Evolutionary conservation across 1,140 invertebrate species (phyloP).

Genomic region (Drosophila athabasca): DNA sequence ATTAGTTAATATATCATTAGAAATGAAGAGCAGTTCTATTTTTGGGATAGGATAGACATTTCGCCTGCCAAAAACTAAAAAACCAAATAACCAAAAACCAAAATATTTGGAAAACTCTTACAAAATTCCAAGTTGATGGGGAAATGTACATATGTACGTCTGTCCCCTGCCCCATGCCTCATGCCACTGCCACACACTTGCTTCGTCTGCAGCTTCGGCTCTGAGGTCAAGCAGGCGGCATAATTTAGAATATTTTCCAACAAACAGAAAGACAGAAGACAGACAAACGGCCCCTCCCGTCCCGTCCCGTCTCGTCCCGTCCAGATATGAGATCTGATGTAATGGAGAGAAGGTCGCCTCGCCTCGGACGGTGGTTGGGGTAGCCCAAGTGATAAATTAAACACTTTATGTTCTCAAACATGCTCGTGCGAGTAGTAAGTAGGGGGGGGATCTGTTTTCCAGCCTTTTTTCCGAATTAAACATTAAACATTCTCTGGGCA

Average conservation of each 20-base stretch:
- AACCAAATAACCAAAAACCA: slow-evolving; percentile 8
- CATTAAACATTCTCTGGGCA: slow-evolving; percentile 67
- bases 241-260: slow-evolving; percentile 56
- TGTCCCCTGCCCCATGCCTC: background rate
- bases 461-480: slow-evolving; percentile 50
- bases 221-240: slow-evolving; percentile 47
- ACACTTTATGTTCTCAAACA: slow-evolving; percentile 57
- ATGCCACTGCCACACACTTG: slow-evolving; percentile 5
- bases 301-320: background rate
- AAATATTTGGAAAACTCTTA: slow-evolving; percentile 47
- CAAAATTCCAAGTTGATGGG: slow-evolving; percentile 38
- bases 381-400: slow-evolving; percentile 66
- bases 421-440: slow-evolving; percentile 30
- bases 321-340: slow-evolving; percentile 23
- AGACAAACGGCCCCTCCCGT: background rate
- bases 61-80: slow-evolving; percentile 8
- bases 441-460: slow-evolving; percentile 21
- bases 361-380: too few species aligned
- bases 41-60: slow-evolving; percentile 6
- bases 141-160: too few species aligned
- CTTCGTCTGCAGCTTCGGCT: background rate
- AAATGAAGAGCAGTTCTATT: slow-evolving; percentile 38
- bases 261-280: slow-evolving; percentile 11
- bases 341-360: slow-evolving; percentile 49
- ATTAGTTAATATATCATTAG: slow-evolving; percentile 63